Evolutionary conservation across 2,113 vertebrate species (phyloP).

Genomic region (Holacanthus passer): DNA sequence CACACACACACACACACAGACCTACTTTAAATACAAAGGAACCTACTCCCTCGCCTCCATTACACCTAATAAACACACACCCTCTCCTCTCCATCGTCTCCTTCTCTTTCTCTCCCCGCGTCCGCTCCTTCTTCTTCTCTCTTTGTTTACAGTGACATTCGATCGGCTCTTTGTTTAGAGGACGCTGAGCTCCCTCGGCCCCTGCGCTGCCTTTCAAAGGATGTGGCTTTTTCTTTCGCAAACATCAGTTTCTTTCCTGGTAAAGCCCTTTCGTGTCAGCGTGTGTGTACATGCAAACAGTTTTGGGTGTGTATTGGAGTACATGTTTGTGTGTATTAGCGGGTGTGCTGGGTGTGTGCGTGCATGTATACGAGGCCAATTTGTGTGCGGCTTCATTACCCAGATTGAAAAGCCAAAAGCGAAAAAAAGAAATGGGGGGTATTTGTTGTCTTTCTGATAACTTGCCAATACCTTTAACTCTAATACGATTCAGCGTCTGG

Average conservation of each 20-base stretch:
- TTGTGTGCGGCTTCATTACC: constrained; percentile 19
- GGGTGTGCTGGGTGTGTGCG: background rate
- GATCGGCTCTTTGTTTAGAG: constrained; percentile 55
- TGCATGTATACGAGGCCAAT: background rate
- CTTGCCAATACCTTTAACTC: constrained; percentile 59
- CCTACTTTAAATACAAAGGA: constrained; percentile 41
- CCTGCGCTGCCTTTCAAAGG: constrained; percentile 37
- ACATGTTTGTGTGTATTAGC: background rate
- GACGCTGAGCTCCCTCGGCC: constrained; percentile 25
- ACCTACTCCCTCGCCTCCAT: background rate
- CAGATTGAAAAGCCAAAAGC: constrained; percentile 28
- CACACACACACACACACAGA: constrained; percentile 6
- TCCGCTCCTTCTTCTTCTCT: background rate
- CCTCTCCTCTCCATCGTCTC: background rate
- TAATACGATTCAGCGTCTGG: constrained; percentile 68
- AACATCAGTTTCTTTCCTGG: constrained; percentile 43
- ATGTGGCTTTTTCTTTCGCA: constrained; percentile 44
- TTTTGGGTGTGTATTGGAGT: background rate
- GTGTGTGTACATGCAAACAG: background rate
- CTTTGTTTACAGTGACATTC: constrained; percentile 39
- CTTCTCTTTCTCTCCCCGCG: background rate
- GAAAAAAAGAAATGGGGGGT: background rate
- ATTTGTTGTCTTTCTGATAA: constrained; percentile 55
- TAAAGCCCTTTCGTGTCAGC: background rate
- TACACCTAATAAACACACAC: constrained; percentile 7